Conservation (phyloP, 2,888 invertebrate genomes). For the Mimumesa dahlbomi region DNA sequence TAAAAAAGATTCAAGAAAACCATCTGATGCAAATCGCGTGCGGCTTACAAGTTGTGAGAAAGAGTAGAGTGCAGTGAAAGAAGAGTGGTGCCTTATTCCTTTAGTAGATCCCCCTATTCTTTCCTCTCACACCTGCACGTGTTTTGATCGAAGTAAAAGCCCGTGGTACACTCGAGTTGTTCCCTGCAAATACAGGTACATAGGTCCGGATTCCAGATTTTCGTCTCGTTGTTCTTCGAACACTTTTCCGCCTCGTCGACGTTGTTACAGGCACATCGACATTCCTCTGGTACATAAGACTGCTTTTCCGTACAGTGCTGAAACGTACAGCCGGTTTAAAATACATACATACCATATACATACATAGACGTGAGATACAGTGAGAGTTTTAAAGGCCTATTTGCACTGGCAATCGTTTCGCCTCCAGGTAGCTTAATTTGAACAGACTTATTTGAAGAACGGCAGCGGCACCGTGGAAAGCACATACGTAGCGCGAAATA, state of each 20-base stretch:
- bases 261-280: conserved; percentile 84
- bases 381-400: too few relatives aligned
- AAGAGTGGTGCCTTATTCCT: conserved; percentile 34
- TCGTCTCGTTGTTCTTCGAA: conserved; percentile 79
- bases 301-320: conserved; percentile 84
- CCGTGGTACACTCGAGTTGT: conserved; percentile 83
- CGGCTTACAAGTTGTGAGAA: conserved; percentile 50
- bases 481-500: background rate
- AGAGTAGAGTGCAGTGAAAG: conserved; percentile 44
- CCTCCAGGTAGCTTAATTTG: too few relatives aligned
- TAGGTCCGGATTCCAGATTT: conserved; percentile 84
- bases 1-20: background rate
- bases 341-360: background rate
- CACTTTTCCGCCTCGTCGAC: conserved; percentile 84
- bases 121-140: conserved; percentile 82
- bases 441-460: too few relatives aligned
- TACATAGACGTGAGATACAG: too few relatives aligned
- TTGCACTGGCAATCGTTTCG: too few relatives aligned
- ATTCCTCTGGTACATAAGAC: conserved; percentile 82
- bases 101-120: conserved; percentile 33
- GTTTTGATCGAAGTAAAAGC: conserved; percentile 83
- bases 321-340: background rate
- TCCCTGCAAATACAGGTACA: conserved; percentile 85
- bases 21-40: conserved; percentile 22
- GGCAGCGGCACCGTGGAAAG: too few relatives aligned